Conservation (phyloP, 2,113 vertebrate species). For the Myiopsitta monachus region DNA sequence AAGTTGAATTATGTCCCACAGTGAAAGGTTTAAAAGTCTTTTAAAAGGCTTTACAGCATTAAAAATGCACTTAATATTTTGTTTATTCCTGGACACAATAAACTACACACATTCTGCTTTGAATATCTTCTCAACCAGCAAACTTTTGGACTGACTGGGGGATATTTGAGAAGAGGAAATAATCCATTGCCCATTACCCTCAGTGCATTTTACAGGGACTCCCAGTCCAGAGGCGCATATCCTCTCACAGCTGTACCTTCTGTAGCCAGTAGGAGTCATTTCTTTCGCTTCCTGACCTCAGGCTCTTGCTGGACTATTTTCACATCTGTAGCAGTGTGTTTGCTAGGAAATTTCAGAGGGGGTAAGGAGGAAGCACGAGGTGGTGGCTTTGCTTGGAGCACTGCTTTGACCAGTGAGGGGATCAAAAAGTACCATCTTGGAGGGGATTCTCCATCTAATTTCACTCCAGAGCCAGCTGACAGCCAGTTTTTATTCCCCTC, state of each 20-base stretch:
- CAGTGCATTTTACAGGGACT: not conserved
- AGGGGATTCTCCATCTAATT: not conserved
- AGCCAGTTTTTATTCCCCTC: not conserved
- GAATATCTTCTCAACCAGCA: not conserved
- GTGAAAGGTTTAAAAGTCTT: constrained; percentile 9
- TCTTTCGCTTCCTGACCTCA: not conserved
- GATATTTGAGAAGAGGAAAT: not conserved
- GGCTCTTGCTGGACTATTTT: not conserved
- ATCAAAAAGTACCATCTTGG: not conserved
- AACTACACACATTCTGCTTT: not conserved
- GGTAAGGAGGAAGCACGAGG: not conserved
- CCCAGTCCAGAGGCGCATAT: accelerated
- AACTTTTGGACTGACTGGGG: not conserved
- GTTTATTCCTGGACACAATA: not conserved
- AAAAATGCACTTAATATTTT: constrained; percentile 14
- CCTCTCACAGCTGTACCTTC: not conserved
- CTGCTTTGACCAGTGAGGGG: not conserved
- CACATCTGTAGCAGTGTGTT: not conserved
- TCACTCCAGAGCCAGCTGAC: not conserved
- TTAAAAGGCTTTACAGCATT: constrained; percentile 17
- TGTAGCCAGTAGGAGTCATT: not conserved
- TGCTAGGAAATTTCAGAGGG: not conserved
- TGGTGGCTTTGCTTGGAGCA: not conserved
- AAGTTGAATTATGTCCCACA: constrained; percentile 4
- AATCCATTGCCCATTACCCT: accelerated